A percentile compares a stretch with the other conserved stretches of the same genome.
Evolutionary conservation across 2,888 invertebrate genomes (phyloP).

Genomic region (Drosophila emarginata): DNA sequence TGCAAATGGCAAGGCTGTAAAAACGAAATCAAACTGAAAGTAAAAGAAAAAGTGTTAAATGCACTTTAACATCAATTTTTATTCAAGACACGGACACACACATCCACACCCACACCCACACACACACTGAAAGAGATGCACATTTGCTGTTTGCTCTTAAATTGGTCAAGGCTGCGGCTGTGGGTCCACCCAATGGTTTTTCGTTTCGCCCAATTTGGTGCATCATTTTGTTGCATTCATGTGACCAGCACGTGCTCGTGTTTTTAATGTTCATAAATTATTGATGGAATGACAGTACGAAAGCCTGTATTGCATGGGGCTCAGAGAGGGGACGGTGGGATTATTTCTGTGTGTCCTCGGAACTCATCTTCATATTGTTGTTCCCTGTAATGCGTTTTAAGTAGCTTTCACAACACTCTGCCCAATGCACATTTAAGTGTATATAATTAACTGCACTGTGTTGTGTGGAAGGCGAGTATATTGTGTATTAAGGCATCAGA

Average conservation of each 20-base stretch:
- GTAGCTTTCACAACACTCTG: constrained; percentile 29
- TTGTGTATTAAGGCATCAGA: background rate
- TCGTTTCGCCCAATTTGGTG: constrained; percentile 54
- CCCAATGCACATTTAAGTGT: constrained; percentile 7
- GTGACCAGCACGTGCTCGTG: constrained; percentile 43
- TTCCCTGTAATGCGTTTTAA: constrained; percentile 36
- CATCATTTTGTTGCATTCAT: constrained; percentile 38
- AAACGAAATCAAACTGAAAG: constrained; percentile 34
- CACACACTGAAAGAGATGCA: background rate
- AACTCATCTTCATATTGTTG: background rate
- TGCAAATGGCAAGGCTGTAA: constrained; percentile 32
- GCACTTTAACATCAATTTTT: constrained; percentile 58
- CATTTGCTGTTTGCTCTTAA: constrained; percentile 54
- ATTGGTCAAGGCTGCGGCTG: constrained; percentile 59
- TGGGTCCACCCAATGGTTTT: constrained; percentile 12
- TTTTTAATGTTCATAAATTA: constrained; percentile 64
- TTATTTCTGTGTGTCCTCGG: constrained; percentile 19
- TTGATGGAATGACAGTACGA: constrained; percentile 46
- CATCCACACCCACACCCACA: constrained; percentile 1
- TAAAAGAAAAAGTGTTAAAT: constrained; percentile 45
- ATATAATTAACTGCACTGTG: constrained; percentile 6
- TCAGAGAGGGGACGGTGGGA: background rate
- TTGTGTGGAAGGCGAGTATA: background rate
- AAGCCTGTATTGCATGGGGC: no score
- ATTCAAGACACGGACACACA: constrained; percentile 47